Percentiles rank a stretch among this genome's conserved stretches.
Evolutionary conservation across 2,797 vertebrate genomes (phyloP).

Genomic region (Chelmon rostratus): DNA sequence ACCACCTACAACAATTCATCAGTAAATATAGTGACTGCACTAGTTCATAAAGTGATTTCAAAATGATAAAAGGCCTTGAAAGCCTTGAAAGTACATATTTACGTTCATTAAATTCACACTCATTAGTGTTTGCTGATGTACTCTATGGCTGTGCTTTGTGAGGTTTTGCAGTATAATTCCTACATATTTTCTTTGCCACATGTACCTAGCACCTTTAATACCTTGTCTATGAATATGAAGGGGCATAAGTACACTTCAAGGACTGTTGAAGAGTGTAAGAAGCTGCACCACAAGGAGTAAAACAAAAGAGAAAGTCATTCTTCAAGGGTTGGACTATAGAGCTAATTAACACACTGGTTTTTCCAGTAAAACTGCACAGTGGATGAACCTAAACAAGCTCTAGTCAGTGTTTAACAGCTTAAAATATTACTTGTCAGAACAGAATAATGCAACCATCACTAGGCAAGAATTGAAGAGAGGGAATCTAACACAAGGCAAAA

Average conservation of each 20-base stretch:
- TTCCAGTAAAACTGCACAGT: not conserved
- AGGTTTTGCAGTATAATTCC: constrained; percentile 25
- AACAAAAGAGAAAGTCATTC: constrained; percentile 32
- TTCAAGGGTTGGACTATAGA: not conserved
- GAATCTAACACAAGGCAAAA: constrained; percentile 14
- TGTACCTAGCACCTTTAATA: constrained; percentile 54
- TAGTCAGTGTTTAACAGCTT: not conserved
- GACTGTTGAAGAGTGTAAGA: constrained; percentile 34
- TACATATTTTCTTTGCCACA: constrained; percentile 26
- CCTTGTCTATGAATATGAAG: constrained; percentile 29
- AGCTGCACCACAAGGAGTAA: constrained; percentile 42
- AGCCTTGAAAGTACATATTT: constrained; percentile 22
- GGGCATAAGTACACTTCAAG: constrained; percentile 80
- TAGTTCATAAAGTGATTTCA: constrained; percentile 28
- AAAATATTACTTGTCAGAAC: not conserved
- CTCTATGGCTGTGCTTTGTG: constrained; percentile 30
- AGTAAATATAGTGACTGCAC: not conserved
- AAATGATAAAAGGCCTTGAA: constrained; percentile 42
- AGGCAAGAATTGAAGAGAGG: constrained; percentile 7
- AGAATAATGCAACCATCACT: not conserved
- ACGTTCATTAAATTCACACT: constrained; percentile 16
- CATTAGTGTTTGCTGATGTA: constrained; percentile 14
- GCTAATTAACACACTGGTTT: constrained; percentile 5
- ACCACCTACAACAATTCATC: constrained; percentile 29
- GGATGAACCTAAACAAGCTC: not conserved